A percentile compares a stretch with the other conserved stretches of the same genome.
phyloP scores from a whole-genome alignment of 2,797 vertebrate species.

The Telmatherina bonti region DNA sequence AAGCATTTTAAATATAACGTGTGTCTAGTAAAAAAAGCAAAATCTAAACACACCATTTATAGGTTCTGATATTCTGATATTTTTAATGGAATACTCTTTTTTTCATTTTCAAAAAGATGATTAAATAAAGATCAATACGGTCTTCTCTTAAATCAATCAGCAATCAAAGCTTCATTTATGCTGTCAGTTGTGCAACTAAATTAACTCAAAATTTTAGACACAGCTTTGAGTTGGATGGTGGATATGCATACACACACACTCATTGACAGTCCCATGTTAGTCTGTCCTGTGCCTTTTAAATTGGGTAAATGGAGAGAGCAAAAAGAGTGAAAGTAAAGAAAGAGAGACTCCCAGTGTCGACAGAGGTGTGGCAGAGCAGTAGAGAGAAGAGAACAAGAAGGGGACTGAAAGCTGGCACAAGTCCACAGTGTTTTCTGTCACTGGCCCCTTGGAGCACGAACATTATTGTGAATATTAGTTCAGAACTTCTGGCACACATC shows the following conservation, averaged over 20 bases:
- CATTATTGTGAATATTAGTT: slow-evolving; percentile 79
- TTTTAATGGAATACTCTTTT: no score
- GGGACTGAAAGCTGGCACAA: slow-evolving; percentile 67
- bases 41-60: no score
- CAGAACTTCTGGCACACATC: slow-evolving; percentile 77
- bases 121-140: no score
- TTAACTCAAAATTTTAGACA: background rate
- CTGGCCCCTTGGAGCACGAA: slow-evolving; percentile 68
- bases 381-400: slow-evolving; percentile 53
- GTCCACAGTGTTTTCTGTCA: slow-evolving; percentile 74
- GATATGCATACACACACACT: background rate
- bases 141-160: background rate
- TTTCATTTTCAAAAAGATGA: no score
- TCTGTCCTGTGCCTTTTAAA: slow-evolving; percentile 42
- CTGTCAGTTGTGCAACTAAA: background rate
- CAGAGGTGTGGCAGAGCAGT: slow-evolving; percentile 47
- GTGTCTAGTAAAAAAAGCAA: background rate
- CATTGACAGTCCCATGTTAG: slow-evolving; percentile 9
- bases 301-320: slow-evolving; percentile 19
- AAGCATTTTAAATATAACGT: background rate
- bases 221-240: background rate
- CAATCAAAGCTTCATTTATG: background rate
- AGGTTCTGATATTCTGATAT: no score
- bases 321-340: slow-evolving; percentile 43
- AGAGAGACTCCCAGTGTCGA: slow-evolving; percentile 46